Conservation (phyloP, 1,140 invertebrate genomes). For the Solenopsis invicta region DNA sequence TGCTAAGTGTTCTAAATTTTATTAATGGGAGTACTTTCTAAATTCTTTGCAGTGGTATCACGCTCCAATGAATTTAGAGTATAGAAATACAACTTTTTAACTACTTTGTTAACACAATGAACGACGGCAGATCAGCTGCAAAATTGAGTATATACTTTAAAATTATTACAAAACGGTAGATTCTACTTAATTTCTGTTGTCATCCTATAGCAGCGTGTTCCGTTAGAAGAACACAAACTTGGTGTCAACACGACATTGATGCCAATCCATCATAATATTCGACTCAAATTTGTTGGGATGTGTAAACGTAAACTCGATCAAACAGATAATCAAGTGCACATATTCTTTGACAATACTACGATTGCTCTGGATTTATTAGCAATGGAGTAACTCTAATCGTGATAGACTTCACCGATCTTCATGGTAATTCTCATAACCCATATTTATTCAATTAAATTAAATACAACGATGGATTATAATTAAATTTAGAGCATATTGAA, state of each 20-base stretch:
- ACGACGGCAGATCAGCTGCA: background rate
- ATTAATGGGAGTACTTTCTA: background rate
- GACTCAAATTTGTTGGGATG: background rate
- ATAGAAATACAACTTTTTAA: background rate
- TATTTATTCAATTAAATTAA: constrained; percentile 57
- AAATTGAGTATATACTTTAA: background rate
- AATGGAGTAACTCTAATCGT: no score
- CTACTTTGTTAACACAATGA: background rate
- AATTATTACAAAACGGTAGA: background rate
- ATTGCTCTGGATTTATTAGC: background rate
- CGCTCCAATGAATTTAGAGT: no score
- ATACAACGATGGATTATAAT: constrained; percentile 44
- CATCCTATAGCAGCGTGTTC: background rate
- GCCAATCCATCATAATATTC: background rate
- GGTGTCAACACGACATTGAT: background rate
- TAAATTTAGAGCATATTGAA: constrained; percentile 49
- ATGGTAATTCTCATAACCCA: constrained; percentile 22
- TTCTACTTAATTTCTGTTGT: background rate
- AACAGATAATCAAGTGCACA: background rate
- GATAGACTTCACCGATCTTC: background rate
- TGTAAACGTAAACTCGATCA: background rate
- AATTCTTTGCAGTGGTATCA: no score
- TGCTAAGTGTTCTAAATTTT: background rate
- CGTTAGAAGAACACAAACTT: background rate
- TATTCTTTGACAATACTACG: background rate